These are phyloP conservation scores for Dolichotis patagonum DNA, from an alignment of 2,113 vertebrate genomes.

Conservation along the genomic window DNA sequence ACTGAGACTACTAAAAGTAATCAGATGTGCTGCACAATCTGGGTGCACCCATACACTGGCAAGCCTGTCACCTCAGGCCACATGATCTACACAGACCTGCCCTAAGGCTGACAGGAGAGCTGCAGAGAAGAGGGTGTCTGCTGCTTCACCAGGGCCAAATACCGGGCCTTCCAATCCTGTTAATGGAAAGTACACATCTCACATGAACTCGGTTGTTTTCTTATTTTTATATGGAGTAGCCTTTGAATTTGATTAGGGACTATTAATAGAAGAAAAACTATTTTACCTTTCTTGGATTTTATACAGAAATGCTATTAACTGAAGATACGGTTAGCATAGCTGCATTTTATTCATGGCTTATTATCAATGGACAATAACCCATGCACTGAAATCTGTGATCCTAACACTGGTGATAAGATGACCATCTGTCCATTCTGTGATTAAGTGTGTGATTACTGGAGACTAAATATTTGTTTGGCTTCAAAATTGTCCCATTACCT, in stretches of 20 bases:
- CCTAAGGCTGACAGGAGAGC: neutral
- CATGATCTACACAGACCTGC: neutral
- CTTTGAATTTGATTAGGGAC: conserved; percentile 95
- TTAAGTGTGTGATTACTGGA: conserved; percentile 93
- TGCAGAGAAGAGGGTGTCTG: neutral
- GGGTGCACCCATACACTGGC: neutral
- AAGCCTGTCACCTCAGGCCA: neutral
- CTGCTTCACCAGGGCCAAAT: conserved; percentile 86
- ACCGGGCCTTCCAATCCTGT: conserved; percentile 93
- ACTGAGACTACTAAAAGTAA: neutral
- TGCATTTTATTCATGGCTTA: conserved; percentile 94
- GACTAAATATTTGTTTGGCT: conserved; percentile 92
- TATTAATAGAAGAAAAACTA: conserved; percentile 98
- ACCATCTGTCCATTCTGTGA: conserved; percentile 98
- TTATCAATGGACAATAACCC: conserved; percentile 93
- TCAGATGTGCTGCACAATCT: neutral
- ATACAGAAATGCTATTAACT: conserved; percentile 97
- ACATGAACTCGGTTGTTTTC: conserved; percentile 93
- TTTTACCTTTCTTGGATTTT: conserved; percentile 98
- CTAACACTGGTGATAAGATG: conserved; percentile 91
- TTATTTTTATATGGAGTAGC: conserved; percentile 96
- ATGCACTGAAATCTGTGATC: conserved; percentile 95
- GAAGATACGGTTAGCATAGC: conserved; percentile 95
- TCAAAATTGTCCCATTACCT: conserved; percentile 97
- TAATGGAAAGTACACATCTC: conserved; percentile 91